Percentiles rank a stretch among this genome's conserved stretches.
phyloP scores from a whole-genome alignment of 2,797 vertebrate species.

The Schizopygopsis pylzovi region DNA sequence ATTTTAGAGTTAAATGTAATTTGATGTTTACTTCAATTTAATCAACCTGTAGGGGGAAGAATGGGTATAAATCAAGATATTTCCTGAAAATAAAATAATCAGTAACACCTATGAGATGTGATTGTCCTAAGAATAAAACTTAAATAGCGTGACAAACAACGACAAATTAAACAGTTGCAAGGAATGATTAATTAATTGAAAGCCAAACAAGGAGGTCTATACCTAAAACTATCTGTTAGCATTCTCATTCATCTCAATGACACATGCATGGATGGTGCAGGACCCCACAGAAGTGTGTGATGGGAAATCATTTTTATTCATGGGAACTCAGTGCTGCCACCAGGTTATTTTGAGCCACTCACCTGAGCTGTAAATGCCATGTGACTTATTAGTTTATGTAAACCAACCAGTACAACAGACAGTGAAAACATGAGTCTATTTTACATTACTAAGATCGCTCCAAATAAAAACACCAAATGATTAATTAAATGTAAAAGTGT shows the following conservation, averaged over 20 bases:
- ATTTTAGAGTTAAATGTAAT: neutral
- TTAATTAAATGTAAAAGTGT: too few species aligned
- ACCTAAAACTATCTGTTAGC: neutral
- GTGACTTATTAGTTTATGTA: neutral
- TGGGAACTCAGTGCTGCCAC: neutral
- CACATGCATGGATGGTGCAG: neutral
- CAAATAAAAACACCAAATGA: too few species aligned
- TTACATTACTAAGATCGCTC: neutral
- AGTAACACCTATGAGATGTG: neutral
- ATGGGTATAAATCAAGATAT: neutral
- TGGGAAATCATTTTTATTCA: slow-evolving; percentile 28
- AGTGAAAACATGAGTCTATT: neutral
- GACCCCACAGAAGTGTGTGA: neutral
- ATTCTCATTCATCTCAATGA: neutral
- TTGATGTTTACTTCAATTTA: neutral
- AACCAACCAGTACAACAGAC: neutral
- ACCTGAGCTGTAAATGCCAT: neutral
- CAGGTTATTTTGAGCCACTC: neutral
- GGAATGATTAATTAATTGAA: neutral
- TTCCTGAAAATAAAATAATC: neutral
- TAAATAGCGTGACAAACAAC: neutral
- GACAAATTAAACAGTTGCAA: neutral
- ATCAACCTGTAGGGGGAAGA: neutral
- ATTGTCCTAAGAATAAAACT: neutral
- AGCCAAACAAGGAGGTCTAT: neutral